A percentile compares a stretch with the other conserved stretches of the same genome.
Evolutionary conservation across 2,797 vertebrate genomes (phyloP).

Genomic region (Poeciliopsis presidionis): DNA sequence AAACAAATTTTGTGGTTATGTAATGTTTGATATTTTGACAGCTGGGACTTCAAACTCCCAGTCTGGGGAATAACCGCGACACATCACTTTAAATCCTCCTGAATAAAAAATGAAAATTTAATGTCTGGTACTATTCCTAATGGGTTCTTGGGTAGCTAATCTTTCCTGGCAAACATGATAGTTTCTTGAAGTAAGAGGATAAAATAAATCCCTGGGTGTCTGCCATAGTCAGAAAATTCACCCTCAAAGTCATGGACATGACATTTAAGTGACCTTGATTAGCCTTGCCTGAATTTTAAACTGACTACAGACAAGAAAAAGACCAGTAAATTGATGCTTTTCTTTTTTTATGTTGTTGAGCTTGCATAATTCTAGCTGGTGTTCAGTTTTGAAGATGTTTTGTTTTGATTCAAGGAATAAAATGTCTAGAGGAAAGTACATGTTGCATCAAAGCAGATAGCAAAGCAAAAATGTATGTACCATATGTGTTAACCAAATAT

Average conservation of each 20-base stretch:
- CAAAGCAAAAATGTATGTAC: neutral
- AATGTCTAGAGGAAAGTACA: neutral
- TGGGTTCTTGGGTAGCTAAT: constrained; percentile 51
- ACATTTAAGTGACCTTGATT: constrained; percentile 34
- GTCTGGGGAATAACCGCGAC: constrained; percentile 26
- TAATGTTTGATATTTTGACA: constrained; percentile 29
- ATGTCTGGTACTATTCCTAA: constrained; percentile 39
- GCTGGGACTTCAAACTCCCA: constrained; percentile 24
- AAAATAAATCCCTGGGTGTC: constrained; percentile 18
- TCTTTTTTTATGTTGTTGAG: neutral
- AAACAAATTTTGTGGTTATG: constrained; percentile 3
- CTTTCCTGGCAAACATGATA: constrained; percentile 52
- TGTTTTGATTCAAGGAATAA: neutral
- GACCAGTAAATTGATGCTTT: neutral
- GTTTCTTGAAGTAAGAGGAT: constrained; percentile 30
- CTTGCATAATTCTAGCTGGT: neutral
- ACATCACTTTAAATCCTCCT: constrained; percentile 54
- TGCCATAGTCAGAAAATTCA: constrained; percentile 21
- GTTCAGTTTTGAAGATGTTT: neutral
- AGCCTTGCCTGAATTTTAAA: constrained; percentile 12
- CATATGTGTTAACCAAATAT: neutral
- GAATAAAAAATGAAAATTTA: constrained; percentile 59
- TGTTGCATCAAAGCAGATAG: neutral
- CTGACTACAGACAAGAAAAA: neutral
- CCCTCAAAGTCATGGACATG: constrained; percentile 11